Conservation (phyloP, 2,888 invertebrate genomes). For the Baccha elongata region DNA sequence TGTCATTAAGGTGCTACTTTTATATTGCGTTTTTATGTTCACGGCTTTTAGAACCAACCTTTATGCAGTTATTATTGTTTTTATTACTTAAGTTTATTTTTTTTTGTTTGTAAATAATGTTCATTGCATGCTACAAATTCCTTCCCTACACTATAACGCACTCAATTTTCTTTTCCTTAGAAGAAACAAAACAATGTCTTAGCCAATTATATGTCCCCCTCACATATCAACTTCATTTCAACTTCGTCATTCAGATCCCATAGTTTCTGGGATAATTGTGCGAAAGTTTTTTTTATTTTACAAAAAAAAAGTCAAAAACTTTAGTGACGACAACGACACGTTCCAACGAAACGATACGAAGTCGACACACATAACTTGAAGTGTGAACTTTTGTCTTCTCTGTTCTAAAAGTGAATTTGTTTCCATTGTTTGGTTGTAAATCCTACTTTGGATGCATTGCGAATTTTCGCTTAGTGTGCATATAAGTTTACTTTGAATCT, state of each 20-base stretch:
- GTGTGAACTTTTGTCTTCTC: constrained; percentile 58
- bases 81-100: constrained; percentile 21
- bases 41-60: constrained; percentile 73
- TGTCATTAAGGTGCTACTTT: not conserved
- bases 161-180: not conserved
- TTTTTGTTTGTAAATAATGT: not conserved
- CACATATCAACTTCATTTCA: constrained; percentile 17
- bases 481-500: constrained; percentile 13
- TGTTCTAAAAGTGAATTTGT: constrained; percentile 41
- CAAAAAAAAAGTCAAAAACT: constrained; percentile 32
- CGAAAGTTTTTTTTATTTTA: constrained; percentile 36
- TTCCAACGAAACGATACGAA: not conserved
- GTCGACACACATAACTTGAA: constrained; percentile 17
- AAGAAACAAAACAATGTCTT: constrained; percentile 29
- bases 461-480: constrained; percentile 17
- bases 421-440: constrained; percentile 47
- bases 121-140: not conserved
- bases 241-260: constrained; percentile 44
- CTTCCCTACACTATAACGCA: not conserved
- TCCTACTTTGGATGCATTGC: constrained; percentile 22
- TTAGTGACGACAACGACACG: constrained; percentile 26
- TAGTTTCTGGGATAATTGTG: constrained; percentile 22
- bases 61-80: constrained; percentile 62
- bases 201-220: constrained; percentile 31
- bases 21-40: constrained; percentile 9